Evolutionary conservation across 2,888 invertebrate species (phyloP).

Genomic region (Apodemia hepburni): DNA sequence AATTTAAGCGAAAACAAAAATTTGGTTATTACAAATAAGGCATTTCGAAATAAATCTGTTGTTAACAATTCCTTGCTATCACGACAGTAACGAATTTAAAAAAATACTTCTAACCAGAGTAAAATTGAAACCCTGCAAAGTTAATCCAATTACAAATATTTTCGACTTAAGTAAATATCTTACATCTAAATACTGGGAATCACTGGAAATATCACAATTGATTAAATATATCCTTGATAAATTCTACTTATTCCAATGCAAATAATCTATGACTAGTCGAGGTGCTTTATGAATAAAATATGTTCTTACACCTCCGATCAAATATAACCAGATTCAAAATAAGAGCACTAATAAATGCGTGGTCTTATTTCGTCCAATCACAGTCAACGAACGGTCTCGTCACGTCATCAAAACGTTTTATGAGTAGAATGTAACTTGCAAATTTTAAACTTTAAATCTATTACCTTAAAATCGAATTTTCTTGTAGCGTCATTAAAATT

Average conservation of each 20-base stretch:
- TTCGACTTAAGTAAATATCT: slow-evolving; percentile 39
- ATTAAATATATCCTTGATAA: slow-evolving; percentile 32
- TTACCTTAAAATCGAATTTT: too few species aligned
- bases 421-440: too few species aligned
- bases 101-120: neutral
- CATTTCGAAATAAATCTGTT: neutral
- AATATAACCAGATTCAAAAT: too few species aligned
- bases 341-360: too few species aligned
- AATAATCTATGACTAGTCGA: slow-evolving; percentile 41
- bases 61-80: neutral
- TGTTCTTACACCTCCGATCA: too few species aligned
- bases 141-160: slow-evolving; percentile 26
- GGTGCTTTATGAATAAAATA: slow-evolving; percentile 19
- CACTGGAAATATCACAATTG: slow-evolving; percentile 50
- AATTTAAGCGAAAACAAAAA: neutral
- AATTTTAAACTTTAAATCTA: too few species aligned
- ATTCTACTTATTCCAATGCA: slow-evolving; percentile 29
- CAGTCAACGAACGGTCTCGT: too few species aligned
- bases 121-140: slow-evolving; percentile 19
- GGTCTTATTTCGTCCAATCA: too few species aligned
- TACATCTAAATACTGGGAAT: slow-evolving; percentile 42
- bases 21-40: neutral
- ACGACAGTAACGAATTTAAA: too few species aligned
- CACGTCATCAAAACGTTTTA: too few species aligned
- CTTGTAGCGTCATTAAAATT: too few species aligned